These are phyloP conservation scores for Pteria penguin DNA, from an alignment of 2,888 invertebrate genomes.

Conservation along the genomic window DNA sequence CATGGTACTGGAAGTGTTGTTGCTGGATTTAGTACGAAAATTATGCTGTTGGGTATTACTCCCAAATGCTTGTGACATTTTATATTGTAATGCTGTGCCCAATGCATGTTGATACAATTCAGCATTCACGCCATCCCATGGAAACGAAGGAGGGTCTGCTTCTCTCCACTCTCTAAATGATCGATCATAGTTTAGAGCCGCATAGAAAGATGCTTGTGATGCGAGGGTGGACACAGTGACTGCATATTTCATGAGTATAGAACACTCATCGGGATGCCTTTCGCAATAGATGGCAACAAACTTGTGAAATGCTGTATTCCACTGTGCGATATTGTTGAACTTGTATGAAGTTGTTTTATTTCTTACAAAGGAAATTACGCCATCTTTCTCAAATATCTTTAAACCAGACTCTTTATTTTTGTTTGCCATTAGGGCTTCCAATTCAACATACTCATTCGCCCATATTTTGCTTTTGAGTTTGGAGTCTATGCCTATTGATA, in stretches of 20 bases:
- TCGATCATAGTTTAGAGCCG: neutral
- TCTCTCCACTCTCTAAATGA: neutral
- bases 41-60: no score
- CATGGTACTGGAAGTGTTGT: no score
- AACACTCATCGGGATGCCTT: neutral
- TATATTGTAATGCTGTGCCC: no score
- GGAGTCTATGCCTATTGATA: no score
- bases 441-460: no score
- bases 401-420: neutral
- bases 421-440: no score
- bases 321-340: neutral
- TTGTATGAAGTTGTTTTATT: no score
- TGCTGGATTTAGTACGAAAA: no score
- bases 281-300: neutral
- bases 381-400: slow-evolving; percentile 3
- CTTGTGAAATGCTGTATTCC: neutral
- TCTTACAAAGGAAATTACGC: no score
- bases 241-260: slow-evolving; percentile 4
- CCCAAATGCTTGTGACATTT: neutral
- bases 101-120: neutral
- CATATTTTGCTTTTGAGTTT: no score
- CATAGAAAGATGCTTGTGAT: neutral
- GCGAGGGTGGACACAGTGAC: neutral
- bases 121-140: neutral
- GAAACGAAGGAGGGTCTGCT: neutral